A percentile compares a stretch with the other conserved stretches of the same genome.
Evolutionary conservation across 2,888 invertebrate species (phyloP).

Genomic region (Plemyria rubiginata): DNA sequence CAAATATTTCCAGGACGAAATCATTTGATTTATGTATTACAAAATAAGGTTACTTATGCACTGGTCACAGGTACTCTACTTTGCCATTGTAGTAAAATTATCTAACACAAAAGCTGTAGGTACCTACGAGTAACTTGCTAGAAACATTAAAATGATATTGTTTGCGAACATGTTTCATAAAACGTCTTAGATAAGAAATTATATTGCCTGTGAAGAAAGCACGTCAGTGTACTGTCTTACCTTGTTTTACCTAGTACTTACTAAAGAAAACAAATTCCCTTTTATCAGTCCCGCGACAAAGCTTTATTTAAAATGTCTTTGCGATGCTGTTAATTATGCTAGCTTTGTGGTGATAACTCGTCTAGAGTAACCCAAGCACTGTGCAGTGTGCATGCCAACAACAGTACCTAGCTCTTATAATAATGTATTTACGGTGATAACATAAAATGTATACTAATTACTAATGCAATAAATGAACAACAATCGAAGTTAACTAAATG

Average conservation of each 20-base stretch:
- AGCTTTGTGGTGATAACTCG: conserved; percentile 44
- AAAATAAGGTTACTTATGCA: too few species aligned
- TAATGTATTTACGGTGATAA: conserved; percentile 21
- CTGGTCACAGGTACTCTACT: not conserved
- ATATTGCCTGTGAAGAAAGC: conserved; percentile 39
- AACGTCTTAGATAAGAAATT: conserved; percentile 35
- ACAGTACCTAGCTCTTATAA: conserved; percentile 53
- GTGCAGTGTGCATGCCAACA: conserved; percentile 40
- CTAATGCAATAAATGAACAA: too few species aligned
- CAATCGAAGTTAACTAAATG: conserved; percentile 3
- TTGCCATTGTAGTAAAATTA: not conserved
- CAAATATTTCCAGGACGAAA: too few species aligned
- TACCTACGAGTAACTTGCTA: not conserved
- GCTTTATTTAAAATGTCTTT: conserved; percentile 60
- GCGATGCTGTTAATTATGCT: conserved; percentile 47
- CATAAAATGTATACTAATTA: conserved; percentile 1
- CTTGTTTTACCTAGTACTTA: conserved; percentile 56
- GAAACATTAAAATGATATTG: conserved; percentile 14
- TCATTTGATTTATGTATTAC: too few species aligned
- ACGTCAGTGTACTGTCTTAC: conserved; percentile 43
- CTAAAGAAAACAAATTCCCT: conserved; percentile 61
- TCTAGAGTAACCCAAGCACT: conserved; percentile 40
- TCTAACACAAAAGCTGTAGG: not conserved
- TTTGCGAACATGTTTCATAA: conserved; percentile 25
- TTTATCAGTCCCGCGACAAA: conserved; percentile 55